These are phyloP conservation scores for Crepidodera aurea DNA, from an alignment of 2,888 invertebrate species.

Conservation along the genomic window DNA sequence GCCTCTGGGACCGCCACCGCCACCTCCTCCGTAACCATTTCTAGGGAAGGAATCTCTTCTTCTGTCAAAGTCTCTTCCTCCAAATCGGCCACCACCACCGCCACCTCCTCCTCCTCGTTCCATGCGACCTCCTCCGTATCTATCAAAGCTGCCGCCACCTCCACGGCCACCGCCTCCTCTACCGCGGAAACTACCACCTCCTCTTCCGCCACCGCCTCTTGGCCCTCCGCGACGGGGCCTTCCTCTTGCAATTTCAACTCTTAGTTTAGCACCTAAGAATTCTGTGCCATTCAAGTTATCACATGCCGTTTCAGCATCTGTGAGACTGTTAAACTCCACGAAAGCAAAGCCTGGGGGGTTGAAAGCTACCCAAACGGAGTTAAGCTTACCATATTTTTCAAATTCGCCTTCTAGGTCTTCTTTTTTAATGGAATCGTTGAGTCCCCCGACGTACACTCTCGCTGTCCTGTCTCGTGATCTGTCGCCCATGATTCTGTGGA, in stretches of 20 bases:
- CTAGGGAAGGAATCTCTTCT: slow-evolving; percentile 47
- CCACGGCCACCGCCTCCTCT: slow-evolving; percentile 54
- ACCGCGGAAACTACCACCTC: slow-evolving; percentile 61
- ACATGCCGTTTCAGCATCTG: slow-evolving; percentile 90
- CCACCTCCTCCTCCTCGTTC: slow-evolving; percentile 59
- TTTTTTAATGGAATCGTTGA: slow-evolving; percentile 88
- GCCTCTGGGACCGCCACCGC: slow-evolving; percentile 47
- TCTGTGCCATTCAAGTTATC: slow-evolving; percentile 88
- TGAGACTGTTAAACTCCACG: slow-evolving; percentile 88
- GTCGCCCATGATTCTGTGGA: slow-evolving; percentile 59
- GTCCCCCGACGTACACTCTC: slow-evolving; percentile 89
- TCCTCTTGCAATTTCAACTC: slow-evolving; percentile 88
- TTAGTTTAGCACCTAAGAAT: slow-evolving; percentile 84
- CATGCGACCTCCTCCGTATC: slow-evolving; percentile 46
- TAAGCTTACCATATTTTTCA: slow-evolving; percentile 90
- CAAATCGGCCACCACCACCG: slow-evolving; percentile 41
- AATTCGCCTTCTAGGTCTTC: slow-evolving; percentile 92
- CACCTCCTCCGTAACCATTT: slow-evolving; percentile 47
- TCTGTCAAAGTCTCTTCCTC: slow-evolving; percentile 48
- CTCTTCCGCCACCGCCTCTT: slow-evolving; percentile 68
- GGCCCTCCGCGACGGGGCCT: slow-evolving; percentile 73
- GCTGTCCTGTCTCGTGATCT: slow-evolving; percentile 64
- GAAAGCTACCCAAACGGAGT: slow-evolving; percentile 92
- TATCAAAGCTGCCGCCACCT: slow-evolving; percentile 45
- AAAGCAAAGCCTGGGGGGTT: slow-evolving; percentile 95